Evolutionary conservation across 2,797 vertebrate species (phyloP).

Genomic region (Scleropages formosus): DNA sequence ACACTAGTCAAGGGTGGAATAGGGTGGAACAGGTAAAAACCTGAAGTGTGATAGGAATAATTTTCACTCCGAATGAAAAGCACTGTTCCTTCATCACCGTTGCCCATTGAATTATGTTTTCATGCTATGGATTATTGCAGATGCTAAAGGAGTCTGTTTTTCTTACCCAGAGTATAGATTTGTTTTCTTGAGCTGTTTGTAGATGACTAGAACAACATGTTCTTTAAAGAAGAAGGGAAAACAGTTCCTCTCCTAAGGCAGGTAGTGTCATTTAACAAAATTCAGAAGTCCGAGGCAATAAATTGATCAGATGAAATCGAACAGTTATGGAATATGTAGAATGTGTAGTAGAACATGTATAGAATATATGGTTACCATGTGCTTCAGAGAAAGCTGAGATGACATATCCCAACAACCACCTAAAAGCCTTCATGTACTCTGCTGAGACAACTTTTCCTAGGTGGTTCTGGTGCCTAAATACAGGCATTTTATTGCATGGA

Average conservation of each 20-base stretch:
- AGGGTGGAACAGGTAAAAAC: background rate
- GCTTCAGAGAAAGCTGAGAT: too few relatives aligned
- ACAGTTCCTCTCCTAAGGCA: slow-evolving; percentile 14
- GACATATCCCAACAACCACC: too few relatives aligned
- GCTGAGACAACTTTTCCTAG: too few relatives aligned
- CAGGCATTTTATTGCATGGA: too few relatives aligned
- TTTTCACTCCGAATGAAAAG: background rate
- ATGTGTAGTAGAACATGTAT: too few relatives aligned
- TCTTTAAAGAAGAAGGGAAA: too few relatives aligned
- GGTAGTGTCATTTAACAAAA: slow-evolving; percentile 15
- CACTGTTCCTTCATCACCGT: background rate
- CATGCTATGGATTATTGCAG: slow-evolving; percentile 1
- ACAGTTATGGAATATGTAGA: too few relatives aligned
- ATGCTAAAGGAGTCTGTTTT: background rate
- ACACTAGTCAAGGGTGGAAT: background rate
- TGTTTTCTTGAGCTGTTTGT: background rate
- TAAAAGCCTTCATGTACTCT: too few relatives aligned
- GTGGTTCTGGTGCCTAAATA: too few relatives aligned
- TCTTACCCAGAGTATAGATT: background rate
- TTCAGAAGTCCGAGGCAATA: background rate
- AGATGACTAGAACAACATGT: background rate
- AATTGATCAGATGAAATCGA: too few relatives aligned
- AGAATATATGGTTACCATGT: too few relatives aligned
- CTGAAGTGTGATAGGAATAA: background rate
- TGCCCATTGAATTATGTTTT: background rate